phyloP scores from a whole-genome alignment of 2,888 invertebrate genomes.

The Clusia tigrina region DNA sequence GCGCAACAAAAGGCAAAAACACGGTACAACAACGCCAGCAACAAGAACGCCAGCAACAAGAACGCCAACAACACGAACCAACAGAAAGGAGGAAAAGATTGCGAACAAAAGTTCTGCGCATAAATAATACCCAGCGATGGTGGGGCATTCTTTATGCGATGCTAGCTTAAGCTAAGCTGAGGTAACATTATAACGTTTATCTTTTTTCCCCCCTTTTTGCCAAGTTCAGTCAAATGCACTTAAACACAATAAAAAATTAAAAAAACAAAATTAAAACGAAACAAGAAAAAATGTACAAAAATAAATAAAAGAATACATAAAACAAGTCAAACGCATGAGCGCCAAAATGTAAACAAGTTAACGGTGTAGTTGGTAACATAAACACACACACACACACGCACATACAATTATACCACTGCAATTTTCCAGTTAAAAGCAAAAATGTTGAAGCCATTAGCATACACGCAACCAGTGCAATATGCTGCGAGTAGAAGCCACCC shows the following conservation, averaged over 20 bases:
- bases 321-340: background rate
- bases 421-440: background rate
- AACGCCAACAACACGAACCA: too few species aligned
- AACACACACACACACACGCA: background rate
- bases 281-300: background rate
- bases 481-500: background rate
- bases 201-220: background rate
- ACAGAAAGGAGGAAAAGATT: background rate
- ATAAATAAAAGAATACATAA: background rate
- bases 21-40: too few species aligned
- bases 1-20: too few species aligned
- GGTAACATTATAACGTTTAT: background rate
- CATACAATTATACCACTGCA: background rate
- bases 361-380: background rate
- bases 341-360: constrained; percentile 6
- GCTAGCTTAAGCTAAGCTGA: background rate
- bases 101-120: background rate
- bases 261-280: background rate
- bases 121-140: too few species aligned
- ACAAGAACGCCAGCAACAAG: too few species aligned
- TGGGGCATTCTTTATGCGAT: too few species aligned
- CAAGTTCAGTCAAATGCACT: background rate
- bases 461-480: background rate
- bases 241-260: background rate
- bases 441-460: background rate